Conservation (phyloP, 2,888 invertebrate genomes). For the Lochmaea crataegi region DNA sequence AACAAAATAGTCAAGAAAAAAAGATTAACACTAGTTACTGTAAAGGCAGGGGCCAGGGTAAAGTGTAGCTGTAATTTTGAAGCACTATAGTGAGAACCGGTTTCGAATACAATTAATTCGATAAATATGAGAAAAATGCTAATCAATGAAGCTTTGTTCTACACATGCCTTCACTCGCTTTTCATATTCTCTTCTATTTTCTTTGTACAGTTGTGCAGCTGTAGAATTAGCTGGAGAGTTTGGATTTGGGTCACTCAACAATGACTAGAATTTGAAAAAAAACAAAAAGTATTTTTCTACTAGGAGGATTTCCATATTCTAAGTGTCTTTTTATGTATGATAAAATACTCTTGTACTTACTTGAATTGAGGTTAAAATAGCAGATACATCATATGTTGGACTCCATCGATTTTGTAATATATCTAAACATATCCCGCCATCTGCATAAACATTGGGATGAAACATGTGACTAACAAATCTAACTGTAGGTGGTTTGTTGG, state of each 20-base stretch:
- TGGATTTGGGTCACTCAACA: conserved; percentile 99
- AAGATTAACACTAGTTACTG: conserved; percentile 34
- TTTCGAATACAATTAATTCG: conserved; percentile 43
- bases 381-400: conserved; percentile 99
- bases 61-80: conserved; percentile 55
- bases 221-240: conserved; percentile 99
- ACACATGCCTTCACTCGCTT: conserved; percentile 99
- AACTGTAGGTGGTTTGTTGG: conserved; percentile 99
- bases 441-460: conserved; percentile 99
- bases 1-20: conserved; percentile 41
- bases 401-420: conserved; percentile 99
- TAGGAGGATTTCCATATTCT: no score
- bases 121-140: conserved; percentile 61
- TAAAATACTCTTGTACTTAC: conserved; percentile 68
- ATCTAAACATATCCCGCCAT: conserved; percentile 99
- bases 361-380: conserved; percentile 99
- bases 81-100: conserved; percentile 44
- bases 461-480: conserved; percentile 99
- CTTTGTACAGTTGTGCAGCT: conserved; percentile 99
- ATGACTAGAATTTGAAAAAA: conserved; percentile 82
- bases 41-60: conserved; percentile 22
- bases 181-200: conserved; percentile 98
- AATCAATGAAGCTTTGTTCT: conserved; percentile 99
- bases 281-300: background rate
- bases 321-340: no score